A percentile compares a stretch with the other conserved stretches of the same genome.
These are phyloP conservation scores for Oryzias woworae DNA, from an alignment of 2,113 vertebrate genomes.

Conservation along the genomic window DNA sequence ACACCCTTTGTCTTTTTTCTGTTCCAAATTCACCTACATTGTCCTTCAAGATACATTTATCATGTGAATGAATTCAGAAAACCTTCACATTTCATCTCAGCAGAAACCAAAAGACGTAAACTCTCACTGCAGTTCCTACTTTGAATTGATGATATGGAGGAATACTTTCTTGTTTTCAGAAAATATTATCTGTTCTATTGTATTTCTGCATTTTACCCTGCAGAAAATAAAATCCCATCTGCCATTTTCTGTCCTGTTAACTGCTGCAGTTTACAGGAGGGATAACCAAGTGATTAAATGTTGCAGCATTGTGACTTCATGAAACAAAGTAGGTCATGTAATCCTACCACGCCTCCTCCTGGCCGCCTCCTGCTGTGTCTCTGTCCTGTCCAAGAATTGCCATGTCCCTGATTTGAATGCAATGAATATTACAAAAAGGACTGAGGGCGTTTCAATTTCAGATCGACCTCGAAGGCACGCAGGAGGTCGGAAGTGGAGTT, in stretches of 20 bases:
- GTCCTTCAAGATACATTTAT: no score
- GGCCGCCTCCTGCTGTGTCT: not conserved
- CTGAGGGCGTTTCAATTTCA: constrained; percentile 5
- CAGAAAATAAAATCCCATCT: not conserved
- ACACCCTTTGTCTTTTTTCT: no score
- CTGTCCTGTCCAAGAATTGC: not conserved
- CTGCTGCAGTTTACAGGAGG: not conserved
- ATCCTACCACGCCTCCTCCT: not conserved
- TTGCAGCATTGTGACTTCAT: not conserved
- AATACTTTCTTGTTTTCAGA: no score
- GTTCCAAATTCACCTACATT: no score
- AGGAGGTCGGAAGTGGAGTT: no score
- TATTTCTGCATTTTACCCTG: not conserved
- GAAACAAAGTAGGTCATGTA: constrained; percentile 4
- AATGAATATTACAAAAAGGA: constrained; percentile 11
- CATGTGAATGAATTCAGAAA: no score
- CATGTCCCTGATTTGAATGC: not conserved
- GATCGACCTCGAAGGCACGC: not conserved
- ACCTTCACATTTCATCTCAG: no score
- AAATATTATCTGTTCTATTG: not conserved
- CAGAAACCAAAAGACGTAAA: no score
- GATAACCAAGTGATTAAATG: not conserved
- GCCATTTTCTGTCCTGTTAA: not conserved
- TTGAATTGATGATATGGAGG: no score
- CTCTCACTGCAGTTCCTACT: no score